Conservation (phyloP, 1,140 invertebrate genomes). For the Drosophila jambulina region DNA sequence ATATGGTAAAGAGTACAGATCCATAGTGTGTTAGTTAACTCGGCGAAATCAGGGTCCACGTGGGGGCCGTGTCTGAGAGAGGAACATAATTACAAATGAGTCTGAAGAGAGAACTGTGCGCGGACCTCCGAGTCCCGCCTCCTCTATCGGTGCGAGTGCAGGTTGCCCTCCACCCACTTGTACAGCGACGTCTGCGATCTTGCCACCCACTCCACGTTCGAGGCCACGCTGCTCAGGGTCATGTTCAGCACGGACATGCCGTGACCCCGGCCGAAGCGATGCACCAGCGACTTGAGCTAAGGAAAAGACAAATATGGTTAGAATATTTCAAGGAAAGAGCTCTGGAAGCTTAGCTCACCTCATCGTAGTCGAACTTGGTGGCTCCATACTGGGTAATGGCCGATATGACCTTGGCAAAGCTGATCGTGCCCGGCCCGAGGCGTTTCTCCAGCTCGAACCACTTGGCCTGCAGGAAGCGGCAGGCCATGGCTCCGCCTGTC, state of each 20-base stretch:
- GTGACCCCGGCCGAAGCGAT: constrained; percentile 83
- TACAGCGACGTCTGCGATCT: constrained; percentile 81
- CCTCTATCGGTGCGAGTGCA: constrained; percentile 76
- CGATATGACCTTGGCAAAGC: constrained; percentile 89
- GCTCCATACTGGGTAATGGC: constrained; percentile 90
- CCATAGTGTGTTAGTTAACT: constrained; percentile 53
- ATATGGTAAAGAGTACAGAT: constrained; percentile 74
- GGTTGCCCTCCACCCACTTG: constrained; percentile 84
- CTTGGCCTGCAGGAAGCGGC: constrained; percentile 91
- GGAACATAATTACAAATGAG: constrained; percentile 83
- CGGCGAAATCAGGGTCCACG: constrained; percentile 37
- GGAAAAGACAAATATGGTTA: neutral
- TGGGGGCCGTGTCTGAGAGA: constrained; percentile 52
- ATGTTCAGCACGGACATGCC: constrained; percentile 84
- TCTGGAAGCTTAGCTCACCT: constrained; percentile 85
- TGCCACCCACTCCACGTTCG: constrained; percentile 85
- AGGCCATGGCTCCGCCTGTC: constrained; percentile 89
- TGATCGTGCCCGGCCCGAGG: constrained; percentile 89
- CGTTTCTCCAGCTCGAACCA: constrained; percentile 89
- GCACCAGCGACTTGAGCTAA: constrained; percentile 80
- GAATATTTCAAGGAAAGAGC: neutral
- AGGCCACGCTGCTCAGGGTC: constrained; percentile 83
- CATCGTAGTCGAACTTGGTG: constrained; percentile 90
- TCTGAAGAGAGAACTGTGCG: constrained; percentile 25
- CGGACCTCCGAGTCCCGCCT: neutral